These are phyloP conservation scores for Cheilosia urbana DNA, from an alignment of 2,888 invertebrate genomes.

Conservation along the genomic window DNA sequence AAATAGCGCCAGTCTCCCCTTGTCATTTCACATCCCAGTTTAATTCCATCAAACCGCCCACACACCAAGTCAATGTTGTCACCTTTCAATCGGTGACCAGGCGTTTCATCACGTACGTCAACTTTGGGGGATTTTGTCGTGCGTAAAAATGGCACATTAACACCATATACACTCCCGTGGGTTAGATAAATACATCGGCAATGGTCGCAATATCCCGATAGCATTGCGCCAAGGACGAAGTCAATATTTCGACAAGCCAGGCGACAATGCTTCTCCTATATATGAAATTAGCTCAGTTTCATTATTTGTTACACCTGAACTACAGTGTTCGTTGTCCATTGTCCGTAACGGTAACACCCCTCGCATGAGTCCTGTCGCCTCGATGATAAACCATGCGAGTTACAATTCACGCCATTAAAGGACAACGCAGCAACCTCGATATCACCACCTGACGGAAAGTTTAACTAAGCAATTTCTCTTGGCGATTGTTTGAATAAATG, in stretches of 20 bases:
- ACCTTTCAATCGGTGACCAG: slow-evolving; percentile 6
- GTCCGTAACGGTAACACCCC: neutral
- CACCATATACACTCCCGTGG: slow-evolving; percentile 1
- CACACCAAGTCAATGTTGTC: slow-evolving; percentile 11
- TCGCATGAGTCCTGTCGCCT: neutral
- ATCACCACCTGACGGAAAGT: slow-evolving; percentile 35
- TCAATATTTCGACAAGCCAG: slow-evolving; percentile 21
- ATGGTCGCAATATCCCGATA: slow-evolving; percentile 3
- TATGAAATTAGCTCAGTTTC: slow-evolving; percentile 42
- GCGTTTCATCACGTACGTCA: slow-evolving; percentile 22
- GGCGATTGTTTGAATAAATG: neutral
- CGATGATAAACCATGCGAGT: slow-evolving; percentile 11
- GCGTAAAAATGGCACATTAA: slow-evolving; percentile 22
- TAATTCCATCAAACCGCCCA: neutral
- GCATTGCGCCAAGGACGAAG: neutral
- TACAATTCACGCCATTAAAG: slow-evolving; percentile 11
- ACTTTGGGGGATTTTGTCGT: slow-evolving; percentile 28
- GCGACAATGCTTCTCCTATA: slow-evolving; percentile 12
- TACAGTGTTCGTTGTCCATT: neutral
- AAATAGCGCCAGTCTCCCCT: neutral
- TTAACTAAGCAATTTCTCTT: slow-evolving; percentile 21
- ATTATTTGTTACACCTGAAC: slow-evolving; percentile 23
- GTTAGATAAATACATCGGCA: neutral
- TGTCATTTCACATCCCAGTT: neutral
- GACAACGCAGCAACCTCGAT: slow-evolving; percentile 23